Percentiles rank a stretch among this genome's conserved stretches.
phyloP scores from a whole-genome alignment of 2,888 invertebrate species.

The Lasioglossum calceatum region DNA sequence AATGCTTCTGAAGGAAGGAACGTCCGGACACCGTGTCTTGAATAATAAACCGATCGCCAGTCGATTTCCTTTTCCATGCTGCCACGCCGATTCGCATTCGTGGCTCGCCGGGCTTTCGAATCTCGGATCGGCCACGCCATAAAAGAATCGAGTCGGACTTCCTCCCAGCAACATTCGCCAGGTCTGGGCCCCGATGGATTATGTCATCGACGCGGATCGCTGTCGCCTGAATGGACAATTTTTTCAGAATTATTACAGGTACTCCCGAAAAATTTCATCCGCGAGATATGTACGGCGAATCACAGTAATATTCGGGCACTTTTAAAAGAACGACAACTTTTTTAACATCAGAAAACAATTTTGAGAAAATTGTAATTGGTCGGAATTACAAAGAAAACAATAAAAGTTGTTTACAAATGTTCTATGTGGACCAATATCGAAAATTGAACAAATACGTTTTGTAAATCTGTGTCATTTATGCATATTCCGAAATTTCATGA shows the following conservation, averaged over 20 bases:
- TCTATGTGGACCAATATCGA: no score
- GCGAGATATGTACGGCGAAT: no score
- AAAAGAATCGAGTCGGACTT: conserved; percentile 52
- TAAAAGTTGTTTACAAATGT: no score
- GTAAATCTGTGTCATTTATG: no score
- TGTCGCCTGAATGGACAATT: neutral
- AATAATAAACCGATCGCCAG: conserved; percentile 78
- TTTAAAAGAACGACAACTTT: no score
- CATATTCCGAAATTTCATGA: no score
- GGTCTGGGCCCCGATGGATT: conserved; percentile 12
- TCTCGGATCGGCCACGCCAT: conserved; percentile 60
- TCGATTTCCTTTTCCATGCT: conserved; percentile 80
- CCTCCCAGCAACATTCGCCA: conserved; percentile 12
- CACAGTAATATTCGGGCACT: no score
- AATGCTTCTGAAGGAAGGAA: conserved; percentile 82
- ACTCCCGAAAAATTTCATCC: neutral
- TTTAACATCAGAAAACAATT: no score
- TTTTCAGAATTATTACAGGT: neutral
- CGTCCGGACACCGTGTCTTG: conserved; percentile 81
- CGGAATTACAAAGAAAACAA: no score
- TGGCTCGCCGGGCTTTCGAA: conserved; percentile 62
- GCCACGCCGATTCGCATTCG: conserved; percentile 63
- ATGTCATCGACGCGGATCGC: conserved; percentile 34
- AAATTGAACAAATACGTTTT: no score
- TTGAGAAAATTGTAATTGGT: no score